A percentile compares a stretch with the other conserved stretches of the same genome.
Evolutionary conservation across 2,888 invertebrate genomes (phyloP).

Genomic region (Callinectes sapidus): DNA sequence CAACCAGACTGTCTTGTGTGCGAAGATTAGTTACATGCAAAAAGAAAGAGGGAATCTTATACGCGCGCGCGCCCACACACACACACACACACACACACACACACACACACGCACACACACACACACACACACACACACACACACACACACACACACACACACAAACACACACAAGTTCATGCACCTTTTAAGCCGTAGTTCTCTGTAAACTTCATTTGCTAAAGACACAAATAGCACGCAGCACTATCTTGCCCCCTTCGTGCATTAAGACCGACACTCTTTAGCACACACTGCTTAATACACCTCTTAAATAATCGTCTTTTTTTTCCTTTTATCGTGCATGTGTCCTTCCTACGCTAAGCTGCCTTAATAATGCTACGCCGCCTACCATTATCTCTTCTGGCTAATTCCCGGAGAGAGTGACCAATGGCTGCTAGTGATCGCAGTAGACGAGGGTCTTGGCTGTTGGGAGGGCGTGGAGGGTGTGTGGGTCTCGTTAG

Average conservation of each 20-base stretch:
- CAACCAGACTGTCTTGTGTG: background rate
- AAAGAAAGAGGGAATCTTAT: background rate
- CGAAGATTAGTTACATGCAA: background rate
- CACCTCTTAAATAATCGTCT: conserved; percentile 52
- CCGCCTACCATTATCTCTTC: conserved; percentile 43
- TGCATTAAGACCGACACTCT: conserved; percentile 3
- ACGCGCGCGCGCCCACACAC: background rate
- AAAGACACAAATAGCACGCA: conserved; percentile 6
- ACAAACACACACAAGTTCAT: conserved; percentile 22
- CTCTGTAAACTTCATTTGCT: conserved; percentile 1
- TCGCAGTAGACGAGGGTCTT: background rate
- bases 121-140: conserved; percentile 25
- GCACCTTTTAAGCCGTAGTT: conserved; percentile 16
- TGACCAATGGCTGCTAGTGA: conserved; percentile 19
- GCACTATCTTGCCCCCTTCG: background rate
- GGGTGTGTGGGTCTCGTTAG: background rate
- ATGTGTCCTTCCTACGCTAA: conserved; percentile 32
- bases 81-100: conserved; percentile 1
- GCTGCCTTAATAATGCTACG: conserved; percentile 44
- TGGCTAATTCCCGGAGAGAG: conserved; percentile 10
- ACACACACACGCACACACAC: background rate
- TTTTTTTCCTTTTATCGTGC: background rate
- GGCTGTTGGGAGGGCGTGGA: background rate
- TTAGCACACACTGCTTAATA: background rate
- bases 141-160: conserved; percentile 25